These are phyloP conservation scores for Pelochelys cantorii DNA, from an alignment of 2,797 vertebrate species.

Conservation along the genomic window DNA sequence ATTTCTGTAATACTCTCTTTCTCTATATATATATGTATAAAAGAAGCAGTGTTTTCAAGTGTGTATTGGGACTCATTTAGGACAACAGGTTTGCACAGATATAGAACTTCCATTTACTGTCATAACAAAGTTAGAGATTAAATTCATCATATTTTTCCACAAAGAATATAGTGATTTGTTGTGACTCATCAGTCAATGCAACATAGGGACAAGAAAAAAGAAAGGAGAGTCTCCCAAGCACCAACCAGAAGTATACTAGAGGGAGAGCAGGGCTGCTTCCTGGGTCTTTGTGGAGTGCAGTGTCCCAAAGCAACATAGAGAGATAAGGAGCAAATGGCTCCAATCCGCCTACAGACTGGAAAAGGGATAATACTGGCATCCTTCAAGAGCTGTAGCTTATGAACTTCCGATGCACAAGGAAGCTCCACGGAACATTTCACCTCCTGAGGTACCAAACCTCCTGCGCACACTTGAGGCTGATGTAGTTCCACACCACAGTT, in stretches of 20 bases:
- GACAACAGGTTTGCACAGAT: not conserved
- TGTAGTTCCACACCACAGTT: fast-evolving
- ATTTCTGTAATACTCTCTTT: fast-evolving
- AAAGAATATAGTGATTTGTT: not conserved
- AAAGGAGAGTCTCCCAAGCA: not conserved
- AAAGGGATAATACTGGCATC: not conserved
- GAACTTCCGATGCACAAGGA: not conserved
- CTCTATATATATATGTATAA: not conserved
- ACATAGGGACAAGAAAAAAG: not conserved
- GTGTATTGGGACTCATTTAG: not conserved
- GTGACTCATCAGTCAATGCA: not conserved
- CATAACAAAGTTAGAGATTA: fast-evolving
- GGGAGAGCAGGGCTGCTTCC: not conserved
- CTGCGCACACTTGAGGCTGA: fast-evolving
- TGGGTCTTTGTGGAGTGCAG: not conserved
- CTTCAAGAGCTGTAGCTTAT: not conserved
- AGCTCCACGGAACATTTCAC: fast-evolving
- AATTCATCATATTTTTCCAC: not conserved
- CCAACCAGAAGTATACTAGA: not conserved
- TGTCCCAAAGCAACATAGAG: fast-evolving
- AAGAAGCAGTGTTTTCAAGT: not conserved
- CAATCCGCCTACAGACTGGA: not conserved
- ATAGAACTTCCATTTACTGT: not conserved
- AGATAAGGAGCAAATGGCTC: not conserved
- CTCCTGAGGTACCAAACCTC: not conserved